Evolutionary conservation across 2,888 invertebrate genomes (phyloP).

Genomic region (Tenthredo notha): DNA sequence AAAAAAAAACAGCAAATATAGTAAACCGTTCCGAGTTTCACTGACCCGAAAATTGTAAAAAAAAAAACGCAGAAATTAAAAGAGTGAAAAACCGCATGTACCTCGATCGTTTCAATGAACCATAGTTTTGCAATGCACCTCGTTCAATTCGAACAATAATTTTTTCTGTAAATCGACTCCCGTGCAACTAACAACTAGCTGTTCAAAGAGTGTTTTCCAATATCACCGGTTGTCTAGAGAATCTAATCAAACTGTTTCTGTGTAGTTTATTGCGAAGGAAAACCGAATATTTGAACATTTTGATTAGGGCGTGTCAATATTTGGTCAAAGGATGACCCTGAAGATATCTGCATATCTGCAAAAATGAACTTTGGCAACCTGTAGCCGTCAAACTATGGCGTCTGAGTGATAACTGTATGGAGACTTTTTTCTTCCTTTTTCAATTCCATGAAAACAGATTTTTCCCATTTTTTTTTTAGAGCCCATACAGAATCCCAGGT

Average conservation of each 20-base stretch:
- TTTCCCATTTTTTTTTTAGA: too few species aligned
- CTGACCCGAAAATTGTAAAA: neutral
- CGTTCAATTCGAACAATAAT: neutral
- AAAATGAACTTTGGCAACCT: too few species aligned
- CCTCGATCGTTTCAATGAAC: constrained; percentile 12
- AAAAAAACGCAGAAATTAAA: neutral
- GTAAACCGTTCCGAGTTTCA: constrained; percentile 23
- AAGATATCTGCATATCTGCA: too few species aligned
- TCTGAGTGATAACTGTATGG: too few species aligned
- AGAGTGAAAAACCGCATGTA: neutral
- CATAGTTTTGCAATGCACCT: neutral
- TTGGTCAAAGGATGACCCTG: too few species aligned
- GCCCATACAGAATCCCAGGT: too few species aligned
- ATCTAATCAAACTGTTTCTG: neutral
- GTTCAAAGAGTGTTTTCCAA: neutral
- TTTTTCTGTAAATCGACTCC: neutral
- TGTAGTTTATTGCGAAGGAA: neutral
- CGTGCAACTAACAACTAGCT: neutral
- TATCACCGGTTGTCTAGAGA: neutral
- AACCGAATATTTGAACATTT: neutral
- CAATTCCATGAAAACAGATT: too few species aligned
- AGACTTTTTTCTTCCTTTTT: too few species aligned
- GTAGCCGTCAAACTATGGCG: too few species aligned
- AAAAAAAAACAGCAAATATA: neutral
- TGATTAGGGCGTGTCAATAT: neutral